Base-by-base conservation (phyloP, 2,113 vertebrate genomes). In the Castor canadensis region DNA sequence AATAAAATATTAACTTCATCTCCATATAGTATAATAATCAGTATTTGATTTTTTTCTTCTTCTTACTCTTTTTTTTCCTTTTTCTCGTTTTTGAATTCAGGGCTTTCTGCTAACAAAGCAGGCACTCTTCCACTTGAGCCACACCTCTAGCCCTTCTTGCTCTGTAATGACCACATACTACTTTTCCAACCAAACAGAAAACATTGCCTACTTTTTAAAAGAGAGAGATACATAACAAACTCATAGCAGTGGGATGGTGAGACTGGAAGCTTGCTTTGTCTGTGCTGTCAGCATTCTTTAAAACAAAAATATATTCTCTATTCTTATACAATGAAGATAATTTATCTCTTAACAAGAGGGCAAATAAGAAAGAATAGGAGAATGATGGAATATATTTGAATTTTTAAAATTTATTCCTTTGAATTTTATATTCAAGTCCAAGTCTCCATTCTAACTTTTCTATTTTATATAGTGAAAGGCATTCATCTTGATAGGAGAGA, bases 1-100 rank as follows among this genome's bases (percentile, higher is more conserved):
- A 52, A 38, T 81, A 49, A 96, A 94, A 77, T 95, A 73, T n/a
- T 79, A 93, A 54, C 56, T 83, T 75, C 71, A 66, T 75, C 71
- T 66, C 40, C 40, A 52, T 77, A 15, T 86, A 52, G 28, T 38
- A 30, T 24, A 22, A 69, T 38, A 82, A 82, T 6, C 7, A 87
- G 8, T 35, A 9, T 13, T 13, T 75, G 38, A 38, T 90, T 76
- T 47, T 81, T 20, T 80, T 38, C 5, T 79, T 76, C 5, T 38
- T 64, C 85, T 93, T 62, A 73, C 22, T 91, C 12, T 72, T 73
- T n/a, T n/a, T n/a, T n/a, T n/a, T n/a, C n/a, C n/a, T n/a, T n/a
- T n/a, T n/a, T n/a, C n/a, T n/a, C n/a, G n/a, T n/a, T n/a, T n/a
- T n/a, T n/a, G n/a, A n/a, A n/a, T n/a, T n/a, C n/a, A n/a, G n/a